Evolutionary conservation across 2,113 vertebrate species (phyloP), one percentile per base, ranked within the genome.

Genomic region (Tauraco erythrolophus): DNA sequence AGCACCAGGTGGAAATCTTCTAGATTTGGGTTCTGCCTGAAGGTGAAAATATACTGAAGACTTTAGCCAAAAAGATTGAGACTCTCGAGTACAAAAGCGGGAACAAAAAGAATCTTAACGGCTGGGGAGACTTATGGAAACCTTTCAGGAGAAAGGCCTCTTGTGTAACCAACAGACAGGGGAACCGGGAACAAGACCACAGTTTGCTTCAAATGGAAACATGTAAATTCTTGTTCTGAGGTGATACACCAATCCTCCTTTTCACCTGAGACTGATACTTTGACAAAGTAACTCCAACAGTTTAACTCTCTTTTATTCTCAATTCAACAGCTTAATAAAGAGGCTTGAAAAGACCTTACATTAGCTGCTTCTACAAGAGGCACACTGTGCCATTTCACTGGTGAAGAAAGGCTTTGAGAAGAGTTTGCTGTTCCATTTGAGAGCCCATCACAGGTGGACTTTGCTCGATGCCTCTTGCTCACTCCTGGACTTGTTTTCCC

Each of bases 11-110:
- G 19, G 39, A 90, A 80, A 77, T 60, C 53, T 69, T 85, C 48
- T 43, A 57, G 61, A 27, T 58, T 60, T 17, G 41, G 9, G 56
- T 94, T 83, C 50, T 88, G 28, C 45, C 46, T 80, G 56, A 78
- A 91, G 17, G 46, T 58, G 64, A 77, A 65, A 23, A 30, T 6
- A 30, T 33, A 15, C 12, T 14, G 31, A 88, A 50, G 4, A 19
- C 5, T 77, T 86, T 37, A 61, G 58, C 10, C 6, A 4, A 79
- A 85, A 88, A 76, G 13, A 61, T 1, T 54, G 46, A 83, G 41
- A 66, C 0, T 0, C 2, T 83, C 0, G 3, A 57, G 19, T 22
- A 51, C 0, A 2, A 82, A 85, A 79, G 30, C 6, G 9, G 31
- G 19, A 85, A 57, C 9, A 79, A 93, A 78, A 60, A 1, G 2